Conservation (phyloP, 2,797 vertebrate genomes). For the Sebastes paucispinis region DNA sequence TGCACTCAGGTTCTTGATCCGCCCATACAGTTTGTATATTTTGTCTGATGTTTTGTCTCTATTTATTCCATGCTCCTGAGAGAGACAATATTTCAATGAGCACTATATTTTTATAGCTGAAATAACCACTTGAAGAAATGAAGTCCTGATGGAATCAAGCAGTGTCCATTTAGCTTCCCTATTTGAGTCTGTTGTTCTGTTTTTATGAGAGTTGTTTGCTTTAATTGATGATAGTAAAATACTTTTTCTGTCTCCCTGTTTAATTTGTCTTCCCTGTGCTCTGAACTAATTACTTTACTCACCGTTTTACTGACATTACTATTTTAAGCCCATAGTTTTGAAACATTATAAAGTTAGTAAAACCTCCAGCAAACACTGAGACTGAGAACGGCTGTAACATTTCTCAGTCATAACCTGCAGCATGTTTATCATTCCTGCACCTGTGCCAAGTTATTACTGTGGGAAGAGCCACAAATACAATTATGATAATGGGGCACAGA, state of each 20-base stretch:
- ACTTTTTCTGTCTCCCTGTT: not conserved
- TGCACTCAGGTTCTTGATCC: not conserved
- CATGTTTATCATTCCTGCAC: constrained; percentile 53
- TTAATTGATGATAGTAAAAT: not conserved
- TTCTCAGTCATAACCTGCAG: constrained; percentile 29
- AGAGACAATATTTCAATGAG: not conserved
- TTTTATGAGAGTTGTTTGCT: not conserved
- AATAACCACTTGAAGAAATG: not conserved
- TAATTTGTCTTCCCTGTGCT: not conserved
- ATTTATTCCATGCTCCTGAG: not conserved
- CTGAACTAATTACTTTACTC: not conserved
- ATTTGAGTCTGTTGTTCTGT: not conserved
- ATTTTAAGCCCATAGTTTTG: not conserved
- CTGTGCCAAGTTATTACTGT: constrained; percentile 62
- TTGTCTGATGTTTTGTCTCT: not conserved
- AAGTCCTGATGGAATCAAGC: not conserved
- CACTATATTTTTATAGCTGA: not conserved
- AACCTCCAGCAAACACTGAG: no score
- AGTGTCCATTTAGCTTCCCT: not conserved
- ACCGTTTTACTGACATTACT: not conserved
- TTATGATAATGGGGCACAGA: constrained; percentile 65
- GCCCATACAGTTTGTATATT: not conserved
- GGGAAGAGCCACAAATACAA: constrained; percentile 63
- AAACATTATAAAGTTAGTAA: no score
- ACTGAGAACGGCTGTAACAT: not conserved